Base-by-base conservation (phyloP, 2,113 vertebrate species). In the Marcusenius ussheri region DNA sequence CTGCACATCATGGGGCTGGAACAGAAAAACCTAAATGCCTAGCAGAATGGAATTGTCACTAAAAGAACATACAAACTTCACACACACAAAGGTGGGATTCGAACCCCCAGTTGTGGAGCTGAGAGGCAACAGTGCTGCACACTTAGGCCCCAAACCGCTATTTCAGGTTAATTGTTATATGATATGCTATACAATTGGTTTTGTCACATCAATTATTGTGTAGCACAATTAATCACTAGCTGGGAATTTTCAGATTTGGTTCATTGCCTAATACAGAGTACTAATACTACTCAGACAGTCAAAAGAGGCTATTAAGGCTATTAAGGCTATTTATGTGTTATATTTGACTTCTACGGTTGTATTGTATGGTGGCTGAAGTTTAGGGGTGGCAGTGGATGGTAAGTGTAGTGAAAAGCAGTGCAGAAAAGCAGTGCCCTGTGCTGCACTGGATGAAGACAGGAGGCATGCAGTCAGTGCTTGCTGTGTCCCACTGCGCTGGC, bases 341-440 rank as follows among this genome's bases (percentile, higher is more conserved):
- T 31, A 56, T 50, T 50, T 19, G 19, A 31, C 50, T 53, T 50
- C 11, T 35, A 39, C 17, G 13, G 85, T 19, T 87, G 85, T 53
- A 4, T 3, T 39, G 53, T 39, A 53, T 19, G 83, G 42, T 17
- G 74, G 35, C 74, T 39, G 50, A 87, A 56, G 85, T 35, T 15
- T 56, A 50, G n/a, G 83, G 17, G 5, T n/a, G 45, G 24, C 2
- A 1, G 45, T 46, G 19, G 42, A 74, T 84, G 70, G 85, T 90
- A 89, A 90, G 91, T 90, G 91, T 88, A 62, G 85, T 88, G 47
- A 88, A 88, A 83, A 70, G 85, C 86, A 74, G 87, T 87, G 47
- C 35, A 35, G 83, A 88, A 85, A 70, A 83, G 51, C 24, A 85
- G 83, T 70, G n/a, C 31, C 80, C 87, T 87, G 88, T 49, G 51